Conservation (phyloP, 37 sponge, comb jelly and placozoan species). For the Bolinopsis microptera region DNA sequence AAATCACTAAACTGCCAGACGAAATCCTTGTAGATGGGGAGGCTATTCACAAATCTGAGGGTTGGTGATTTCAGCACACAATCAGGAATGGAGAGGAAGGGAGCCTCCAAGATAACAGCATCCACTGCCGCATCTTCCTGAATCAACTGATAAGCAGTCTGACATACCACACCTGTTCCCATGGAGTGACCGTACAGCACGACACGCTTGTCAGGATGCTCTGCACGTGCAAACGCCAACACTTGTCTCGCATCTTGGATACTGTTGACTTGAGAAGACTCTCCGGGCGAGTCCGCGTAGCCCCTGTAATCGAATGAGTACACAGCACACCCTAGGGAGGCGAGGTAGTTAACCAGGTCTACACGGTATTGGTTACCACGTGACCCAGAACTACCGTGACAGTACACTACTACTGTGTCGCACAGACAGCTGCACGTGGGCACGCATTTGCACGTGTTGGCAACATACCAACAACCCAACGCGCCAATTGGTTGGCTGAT, state of each 20-base stretch:
- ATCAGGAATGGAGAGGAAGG: constrained; percentile 13
- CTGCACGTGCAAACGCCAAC: not conserved
- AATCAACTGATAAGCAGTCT: constrained; percentile 9
- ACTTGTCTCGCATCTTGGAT: not conserved
- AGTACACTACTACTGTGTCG: not conserved
- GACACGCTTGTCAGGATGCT: not conserved
- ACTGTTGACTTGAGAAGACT: not conserved
- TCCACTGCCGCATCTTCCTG: not conserved
- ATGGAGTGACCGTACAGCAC: constrained; percentile 24
- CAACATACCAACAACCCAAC: constrained; percentile 6
- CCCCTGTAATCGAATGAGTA: constrained; percentile 8
- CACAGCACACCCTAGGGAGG: not conserved
- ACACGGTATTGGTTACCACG: not conserved
- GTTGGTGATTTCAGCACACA: not conserved
- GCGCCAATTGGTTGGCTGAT: not conserved
- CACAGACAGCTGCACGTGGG: not conserved
- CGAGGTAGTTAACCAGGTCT: not conserved
- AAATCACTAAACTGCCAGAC: not conserved
- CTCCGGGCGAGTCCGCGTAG: not conserved
- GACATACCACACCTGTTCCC: constrained; percentile 13
- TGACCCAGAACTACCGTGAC: constrained; percentile 4
- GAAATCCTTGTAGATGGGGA: not conserved
- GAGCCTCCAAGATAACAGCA: not conserved
- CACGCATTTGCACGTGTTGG: not conserved
- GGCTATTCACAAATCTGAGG: not conserved